phyloP scores from a whole-genome alignment of 2,113 vertebrate species.

The Tragelaphus buxtoni region DNA sequence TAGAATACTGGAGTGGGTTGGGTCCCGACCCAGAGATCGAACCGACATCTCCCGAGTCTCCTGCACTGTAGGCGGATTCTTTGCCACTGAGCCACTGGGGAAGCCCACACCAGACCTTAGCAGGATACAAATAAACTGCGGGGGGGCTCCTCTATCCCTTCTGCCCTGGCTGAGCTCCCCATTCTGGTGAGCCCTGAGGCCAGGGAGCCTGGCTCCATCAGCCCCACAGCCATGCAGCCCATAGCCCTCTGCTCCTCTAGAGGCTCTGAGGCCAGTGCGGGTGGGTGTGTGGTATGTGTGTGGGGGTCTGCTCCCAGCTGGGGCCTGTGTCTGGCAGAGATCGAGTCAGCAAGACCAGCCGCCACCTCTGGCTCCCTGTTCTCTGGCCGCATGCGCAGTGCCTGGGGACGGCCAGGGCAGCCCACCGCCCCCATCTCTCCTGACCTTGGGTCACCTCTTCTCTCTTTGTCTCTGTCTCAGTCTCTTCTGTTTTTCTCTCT shows the following conservation, averaged over 20 bases:
- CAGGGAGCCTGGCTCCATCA: background rate
- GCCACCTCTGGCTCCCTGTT: fast-evolving
- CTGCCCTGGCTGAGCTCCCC: fast-evolving
- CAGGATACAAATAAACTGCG: background rate
- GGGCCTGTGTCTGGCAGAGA: background rate
- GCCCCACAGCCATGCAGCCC: background rate
- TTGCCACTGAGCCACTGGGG: background rate
- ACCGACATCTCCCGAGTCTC: background rate
- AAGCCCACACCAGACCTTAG: background rate
- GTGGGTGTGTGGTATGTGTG: background rate
- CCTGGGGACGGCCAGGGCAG: background rate
- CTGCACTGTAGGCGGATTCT: background rate
- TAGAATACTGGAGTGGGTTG: background rate
- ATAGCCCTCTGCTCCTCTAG: background rate
- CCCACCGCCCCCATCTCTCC: background rate
- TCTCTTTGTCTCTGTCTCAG: background rate
- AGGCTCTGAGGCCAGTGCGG: background rate
- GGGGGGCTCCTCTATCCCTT: background rate
- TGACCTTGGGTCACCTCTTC: background rate
- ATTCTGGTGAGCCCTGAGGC: background rate
- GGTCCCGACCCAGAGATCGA: background rate
- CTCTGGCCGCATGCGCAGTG: fast-evolving
- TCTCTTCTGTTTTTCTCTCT: background rate
- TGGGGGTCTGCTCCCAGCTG: background rate
- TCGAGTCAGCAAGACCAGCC: background rate